Conservation (phyloP, 2,888 invertebrate genomes). For the Dasysyrphus tricinctus region DNA sequence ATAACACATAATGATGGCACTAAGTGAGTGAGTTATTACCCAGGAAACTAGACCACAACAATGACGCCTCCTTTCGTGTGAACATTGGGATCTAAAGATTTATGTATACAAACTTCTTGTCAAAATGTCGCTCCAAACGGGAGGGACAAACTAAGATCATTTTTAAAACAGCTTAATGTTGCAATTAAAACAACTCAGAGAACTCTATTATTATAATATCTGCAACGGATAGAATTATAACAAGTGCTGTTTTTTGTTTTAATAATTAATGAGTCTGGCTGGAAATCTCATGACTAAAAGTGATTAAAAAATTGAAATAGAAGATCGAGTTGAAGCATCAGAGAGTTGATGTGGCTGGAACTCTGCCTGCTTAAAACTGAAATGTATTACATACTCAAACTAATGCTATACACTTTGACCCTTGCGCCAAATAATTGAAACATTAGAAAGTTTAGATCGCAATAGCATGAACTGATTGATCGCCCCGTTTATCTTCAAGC, state of each 20-base stretch:
- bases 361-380: slow-evolving; percentile 22
- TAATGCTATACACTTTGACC: slow-evolving; percentile 42
- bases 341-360: background rate
- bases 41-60: slow-evolving; percentile 40
- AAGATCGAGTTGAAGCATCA: slow-evolving; percentile 1
- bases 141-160: slow-evolving; percentile 41
- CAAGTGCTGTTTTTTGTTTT: slow-evolving; percentile 1
- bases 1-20: slow-evolving; percentile 5
- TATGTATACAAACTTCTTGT: background rate
- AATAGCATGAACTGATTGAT: slow-evolving; percentile 35
- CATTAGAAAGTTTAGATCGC: slow-evolving; percentile 62
- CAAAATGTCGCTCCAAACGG: slow-evolving; percentile 23
- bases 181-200: slow-evolving; percentile 51
- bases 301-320: slow-evolving; percentile 41
- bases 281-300: slow-evolving; percentile 2
- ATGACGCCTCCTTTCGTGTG: background rate
- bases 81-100: background rate
- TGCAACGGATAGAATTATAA: background rate
- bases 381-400: slow-evolving; percentile 18
- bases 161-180: slow-evolving; percentile 63
- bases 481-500: slow-evolving; percentile 27
- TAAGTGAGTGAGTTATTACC: slow-evolving; percentile 20
- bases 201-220: slow-evolving; percentile 40
- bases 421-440: slow-evolving; percentile 55
- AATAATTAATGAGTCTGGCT: slow-evolving; percentile 57